phyloP scores from a whole-genome alignment of 2,797 vertebrate genomes.

The Lepus townsendii region DNA sequence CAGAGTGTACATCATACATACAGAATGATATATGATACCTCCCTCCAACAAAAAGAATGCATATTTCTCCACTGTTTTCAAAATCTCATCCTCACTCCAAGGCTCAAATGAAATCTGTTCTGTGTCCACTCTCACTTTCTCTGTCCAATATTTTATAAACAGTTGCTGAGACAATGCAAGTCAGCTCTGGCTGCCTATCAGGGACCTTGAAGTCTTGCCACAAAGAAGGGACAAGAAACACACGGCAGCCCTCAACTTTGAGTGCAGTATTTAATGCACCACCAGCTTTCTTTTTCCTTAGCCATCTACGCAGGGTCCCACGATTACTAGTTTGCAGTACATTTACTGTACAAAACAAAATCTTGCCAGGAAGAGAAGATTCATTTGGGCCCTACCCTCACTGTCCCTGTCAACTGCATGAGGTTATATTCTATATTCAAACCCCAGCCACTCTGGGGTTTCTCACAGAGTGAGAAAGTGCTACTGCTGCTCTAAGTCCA shows the following conservation, averaged over 20 bases:
- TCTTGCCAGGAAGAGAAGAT: neutral
- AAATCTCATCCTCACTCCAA: neutral
- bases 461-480: neutral
- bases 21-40: neutral
- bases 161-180: neutral
- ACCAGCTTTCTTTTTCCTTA: neutral
- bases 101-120: neutral
- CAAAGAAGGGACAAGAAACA: neutral
- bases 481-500: neutral
- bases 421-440: neutral
- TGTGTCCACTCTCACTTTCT: neutral
- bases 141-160: neutral
- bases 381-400: neutral
- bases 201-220: neutral
- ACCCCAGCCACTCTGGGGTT: too few species aligned
- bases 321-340: neutral
- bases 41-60: neutral
- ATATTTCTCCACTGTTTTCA: neutral
- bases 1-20: slow-evolving; percentile 8
- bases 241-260: neutral
- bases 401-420: neutral
- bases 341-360: neutral
- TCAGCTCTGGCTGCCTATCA: neutral
- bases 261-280: neutral
- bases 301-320: neutral